phyloP scores from a whole-genome alignment of 30 jellyfish, hydroid and myxozoan species.

The Aurelia sp. region DNA sequence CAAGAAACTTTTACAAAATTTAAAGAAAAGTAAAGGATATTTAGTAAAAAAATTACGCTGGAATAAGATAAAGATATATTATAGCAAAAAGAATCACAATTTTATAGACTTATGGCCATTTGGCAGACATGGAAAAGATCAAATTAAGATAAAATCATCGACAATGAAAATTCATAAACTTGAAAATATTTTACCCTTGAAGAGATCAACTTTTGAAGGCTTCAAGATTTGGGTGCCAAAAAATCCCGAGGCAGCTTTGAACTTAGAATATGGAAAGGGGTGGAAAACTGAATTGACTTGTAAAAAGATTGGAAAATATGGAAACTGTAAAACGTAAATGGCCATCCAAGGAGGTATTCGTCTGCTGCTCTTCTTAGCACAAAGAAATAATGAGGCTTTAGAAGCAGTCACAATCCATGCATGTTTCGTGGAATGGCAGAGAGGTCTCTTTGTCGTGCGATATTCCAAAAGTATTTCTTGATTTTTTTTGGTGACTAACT shows the following conservation, averaged over 20 bases:
- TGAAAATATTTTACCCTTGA: conserved; percentile 18
- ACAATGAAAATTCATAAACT: conserved; percentile 10
- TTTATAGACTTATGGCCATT: conserved; percentile 69
- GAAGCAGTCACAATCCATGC: too few relatives aligned
- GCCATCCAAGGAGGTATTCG: neutral
- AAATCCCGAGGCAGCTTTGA: conserved; percentile 16
- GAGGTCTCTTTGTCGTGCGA: too few relatives aligned
- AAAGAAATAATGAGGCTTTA: neutral
- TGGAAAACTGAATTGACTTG: conserved; percentile 45
- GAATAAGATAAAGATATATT: conserved; percentile 37
- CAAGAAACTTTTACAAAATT: neutral
- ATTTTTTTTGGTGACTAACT: too few relatives aligned
- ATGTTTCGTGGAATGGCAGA: too few relatives aligned
- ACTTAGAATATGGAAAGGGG: conserved; percentile 27
- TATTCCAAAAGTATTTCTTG: too few relatives aligned
- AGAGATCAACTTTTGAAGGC: conserved; percentile 19
- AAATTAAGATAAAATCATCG: conserved; percentile 27
- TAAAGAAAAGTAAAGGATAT: conserved; percentile 12
- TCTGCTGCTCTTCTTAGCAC: neutral
- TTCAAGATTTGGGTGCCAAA: conserved; percentile 28
- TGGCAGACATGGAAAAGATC: neutral
- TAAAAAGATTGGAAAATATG: conserved; percentile 28
- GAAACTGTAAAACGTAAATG: conserved; percentile 21
- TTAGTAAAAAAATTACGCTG: neutral
- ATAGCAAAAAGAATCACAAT: conserved; percentile 29